Evolutionary conservation across 2,113 vertebrate species (phyloP).

Genomic region (Osmerus eperlanus): DNA sequence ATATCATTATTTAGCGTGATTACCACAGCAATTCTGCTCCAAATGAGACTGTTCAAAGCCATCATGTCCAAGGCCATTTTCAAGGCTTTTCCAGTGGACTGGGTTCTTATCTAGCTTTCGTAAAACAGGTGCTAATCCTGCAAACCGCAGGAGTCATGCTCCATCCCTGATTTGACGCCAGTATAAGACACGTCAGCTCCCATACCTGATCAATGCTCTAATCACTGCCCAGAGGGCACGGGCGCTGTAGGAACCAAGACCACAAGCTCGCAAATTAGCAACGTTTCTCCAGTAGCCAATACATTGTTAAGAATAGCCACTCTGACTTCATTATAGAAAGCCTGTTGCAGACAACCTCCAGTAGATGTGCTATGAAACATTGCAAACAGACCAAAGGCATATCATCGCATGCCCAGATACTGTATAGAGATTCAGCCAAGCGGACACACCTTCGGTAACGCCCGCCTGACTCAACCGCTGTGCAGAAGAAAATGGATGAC

Average conservation of each 20-base stretch:
- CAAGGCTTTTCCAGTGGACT: slow-evolving; percentile 23
- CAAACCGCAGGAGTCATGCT: slow-evolving; percentile 37
- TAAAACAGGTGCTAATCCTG: slow-evolving; percentile 20
- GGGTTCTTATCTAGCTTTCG: slow-evolving; percentile 43
- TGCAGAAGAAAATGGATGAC: slow-evolving; percentile 59
- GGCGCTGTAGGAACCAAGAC: slow-evolving; percentile 25
- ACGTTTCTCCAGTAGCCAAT: not conserved
- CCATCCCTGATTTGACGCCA: slow-evolving; percentile 52
- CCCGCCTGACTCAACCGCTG: slow-evolving; percentile 45
- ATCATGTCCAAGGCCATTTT: no score
- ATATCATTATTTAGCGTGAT: no score
- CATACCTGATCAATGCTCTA: slow-evolving; percentile 47
- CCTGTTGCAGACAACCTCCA: not conserved
- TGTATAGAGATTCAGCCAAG: slow-evolving; percentile 5
- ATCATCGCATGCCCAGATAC: not conserved
- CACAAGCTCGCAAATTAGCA: slow-evolving; percentile 8
- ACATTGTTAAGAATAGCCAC: no score
- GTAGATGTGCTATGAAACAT: not conserved
- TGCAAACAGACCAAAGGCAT: not conserved
- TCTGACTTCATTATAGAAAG: no score
- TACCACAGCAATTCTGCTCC: no score
- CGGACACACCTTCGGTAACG: slow-evolving; percentile 7
- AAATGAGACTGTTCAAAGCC: no score
- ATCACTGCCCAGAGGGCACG: slow-evolving; percentile 38
- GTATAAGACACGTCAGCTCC: slow-evolving; percentile 32